Conservation (phyloP, 2,113 vertebrate genomes). For the Gulo gulo region DNA sequence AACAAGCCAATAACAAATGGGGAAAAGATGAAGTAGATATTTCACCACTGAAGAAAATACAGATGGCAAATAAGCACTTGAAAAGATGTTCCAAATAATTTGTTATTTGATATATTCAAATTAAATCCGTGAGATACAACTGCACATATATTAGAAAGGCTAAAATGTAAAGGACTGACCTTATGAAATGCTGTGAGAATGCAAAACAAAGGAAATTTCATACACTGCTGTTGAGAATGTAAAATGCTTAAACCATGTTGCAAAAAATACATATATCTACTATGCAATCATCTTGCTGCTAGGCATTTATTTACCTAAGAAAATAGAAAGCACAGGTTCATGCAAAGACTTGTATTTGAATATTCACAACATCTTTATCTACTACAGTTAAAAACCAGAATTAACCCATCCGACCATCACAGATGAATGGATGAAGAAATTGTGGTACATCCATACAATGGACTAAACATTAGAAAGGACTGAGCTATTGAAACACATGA, state of each 20-base stretch:
- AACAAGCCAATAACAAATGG: not conserved
- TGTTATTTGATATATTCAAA: not conserved
- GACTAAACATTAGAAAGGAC: not conserved
- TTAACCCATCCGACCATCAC: not conserved
- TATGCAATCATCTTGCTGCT: not conserved
- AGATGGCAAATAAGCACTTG: not conserved
- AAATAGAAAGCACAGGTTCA: not conserved
- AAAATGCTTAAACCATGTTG: not conserved
- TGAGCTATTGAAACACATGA: not conserved
- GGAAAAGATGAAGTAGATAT: not conserved
- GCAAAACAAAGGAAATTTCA: not conserved
- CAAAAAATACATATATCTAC: not conserved
- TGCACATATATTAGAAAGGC: not conserved
- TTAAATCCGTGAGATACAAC: not conserved
- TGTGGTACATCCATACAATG: not conserved
- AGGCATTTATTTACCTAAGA: not conserved
- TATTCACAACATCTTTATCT: not conserved
- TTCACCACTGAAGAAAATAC: not conserved
- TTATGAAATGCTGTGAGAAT: not conserved
- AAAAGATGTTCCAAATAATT: not conserved
- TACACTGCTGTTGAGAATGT: not conserved
- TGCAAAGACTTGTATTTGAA: not conserved
- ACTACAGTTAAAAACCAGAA: not conserved
- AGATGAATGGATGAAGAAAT: not conserved
- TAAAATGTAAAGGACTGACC: not conserved